A percentile compares a stretch with the other conserved stretches of the same genome.
Conservation (phyloP, 2,888 invertebrate species). For the Phania funesta region DNA sequence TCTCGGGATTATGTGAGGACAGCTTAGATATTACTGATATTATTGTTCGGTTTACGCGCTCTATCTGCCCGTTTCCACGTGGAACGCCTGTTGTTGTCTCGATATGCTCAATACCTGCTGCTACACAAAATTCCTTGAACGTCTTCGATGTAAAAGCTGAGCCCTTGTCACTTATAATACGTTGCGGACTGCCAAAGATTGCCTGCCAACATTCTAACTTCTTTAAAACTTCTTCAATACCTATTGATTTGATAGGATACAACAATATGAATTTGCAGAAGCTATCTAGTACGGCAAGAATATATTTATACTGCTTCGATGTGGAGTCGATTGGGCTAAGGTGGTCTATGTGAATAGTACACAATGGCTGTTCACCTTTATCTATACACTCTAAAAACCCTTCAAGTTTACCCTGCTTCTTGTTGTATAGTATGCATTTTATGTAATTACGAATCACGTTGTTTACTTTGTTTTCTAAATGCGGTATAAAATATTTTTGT, state of each 20-base stretch:
- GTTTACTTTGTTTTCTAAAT: neutral
- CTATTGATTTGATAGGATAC: conserved; percentile 2
- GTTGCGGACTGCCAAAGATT: conserved; percentile 28
- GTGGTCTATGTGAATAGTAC: conserved; percentile 56
- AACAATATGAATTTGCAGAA: conserved; percentile 48
- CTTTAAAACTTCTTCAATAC: conserved; percentile 6
- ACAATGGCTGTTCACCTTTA: conserved; percentile 56
- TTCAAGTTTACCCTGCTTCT: neutral
- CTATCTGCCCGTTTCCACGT: conserved; percentile 1
- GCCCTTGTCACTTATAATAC: conserved; percentile 46
- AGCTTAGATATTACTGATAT: conserved; percentile 24
- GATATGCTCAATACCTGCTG: conserved; percentile 12
- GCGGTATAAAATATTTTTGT: neutral
- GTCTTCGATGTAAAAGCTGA: conserved; percentile 20
- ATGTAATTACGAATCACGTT: neutral
- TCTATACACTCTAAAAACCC: conserved; percentile 21
- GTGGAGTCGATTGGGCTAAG: conserved; percentile 55
- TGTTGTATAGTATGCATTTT: neutral
- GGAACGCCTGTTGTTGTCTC: conserved; percentile 22
- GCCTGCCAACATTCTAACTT: neutral
- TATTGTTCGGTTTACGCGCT: conserved; percentile 11
- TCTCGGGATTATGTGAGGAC: conserved; percentile 13
- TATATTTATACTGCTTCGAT: conserved; percentile 51
- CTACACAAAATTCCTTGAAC: conserved; percentile 27
- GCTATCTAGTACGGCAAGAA: conserved; percentile 48